Evolutionary conservation across 1,140 invertebrate genomes (phyloP).

Genomic region (Apocrypta bakeri): DNA sequence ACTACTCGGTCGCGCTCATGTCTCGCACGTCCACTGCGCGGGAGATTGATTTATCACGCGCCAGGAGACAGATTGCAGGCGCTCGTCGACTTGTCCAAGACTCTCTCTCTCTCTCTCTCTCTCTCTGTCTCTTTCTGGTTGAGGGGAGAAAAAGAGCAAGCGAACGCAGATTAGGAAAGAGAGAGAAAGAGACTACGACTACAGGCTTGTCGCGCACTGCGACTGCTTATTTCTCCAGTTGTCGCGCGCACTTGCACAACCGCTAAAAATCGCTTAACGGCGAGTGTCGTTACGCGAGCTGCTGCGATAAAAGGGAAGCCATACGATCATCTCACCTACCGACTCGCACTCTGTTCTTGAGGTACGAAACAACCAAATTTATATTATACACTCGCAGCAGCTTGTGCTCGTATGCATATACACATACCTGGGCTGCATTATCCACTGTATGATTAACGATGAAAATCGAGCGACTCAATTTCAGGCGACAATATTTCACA

Average conservation of each 20-base stretch:
- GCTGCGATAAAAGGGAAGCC: not conserved
- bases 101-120: constrained; percentile 51
- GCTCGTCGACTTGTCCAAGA: constrained; percentile 53
- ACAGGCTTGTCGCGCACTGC: constrained; percentile 14
- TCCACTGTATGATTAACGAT: not conserved
- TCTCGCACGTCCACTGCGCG: constrained; percentile 61
- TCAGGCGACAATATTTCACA: not conserved
- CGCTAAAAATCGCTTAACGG: not conserved
- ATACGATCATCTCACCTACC: not conserved
- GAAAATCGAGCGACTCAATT: not conserved
- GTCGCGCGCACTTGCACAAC: not conserved
- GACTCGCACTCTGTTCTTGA: not conserved
- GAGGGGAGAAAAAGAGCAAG: not conserved
- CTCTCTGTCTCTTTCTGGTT: constrained; percentile 50
- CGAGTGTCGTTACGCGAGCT: not conserved
- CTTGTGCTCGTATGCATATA: too few species aligned
- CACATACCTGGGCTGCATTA: not conserved
- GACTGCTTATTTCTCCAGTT: not conserved
- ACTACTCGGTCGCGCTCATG: constrained; percentile 56
- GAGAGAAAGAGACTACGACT: constrained; percentile 15
- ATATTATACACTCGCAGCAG: not conserved
- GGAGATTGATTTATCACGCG: constrained; percentile 71
- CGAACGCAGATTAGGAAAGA: constrained; percentile 21
- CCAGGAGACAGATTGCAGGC: constrained; percentile 67
- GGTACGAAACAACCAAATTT: not conserved